Evolutionary conservation across 2,113 vertebrate species (phyloP).

Genomic region (Nanorana parkeri): DNA sequence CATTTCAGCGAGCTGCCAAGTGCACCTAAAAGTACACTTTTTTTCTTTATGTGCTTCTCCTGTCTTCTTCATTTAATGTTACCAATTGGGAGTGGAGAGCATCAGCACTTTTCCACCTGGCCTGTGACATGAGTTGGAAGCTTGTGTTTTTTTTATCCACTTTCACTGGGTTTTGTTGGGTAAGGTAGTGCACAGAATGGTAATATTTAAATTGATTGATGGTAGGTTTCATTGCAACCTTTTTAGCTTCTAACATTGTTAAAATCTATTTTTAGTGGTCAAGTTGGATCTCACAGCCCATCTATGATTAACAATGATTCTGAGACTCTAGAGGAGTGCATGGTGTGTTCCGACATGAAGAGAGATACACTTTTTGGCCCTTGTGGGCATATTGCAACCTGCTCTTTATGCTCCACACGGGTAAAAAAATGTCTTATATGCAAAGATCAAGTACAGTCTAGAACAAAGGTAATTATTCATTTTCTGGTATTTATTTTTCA

Average conservation of each 20-base stretch:
- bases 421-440: slow-evolving; percentile 99
- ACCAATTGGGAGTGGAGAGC: too few relatives aligned
- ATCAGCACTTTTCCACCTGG: too few relatives aligned
- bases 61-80: too few relatives aligned
- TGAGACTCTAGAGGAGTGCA: slow-evolving; percentile 97
- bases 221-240: neutral
- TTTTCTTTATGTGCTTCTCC: too few relatives aligned
- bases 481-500: neutral
- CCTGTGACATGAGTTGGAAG: too few relatives aligned
- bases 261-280: slow-evolving; percentile 77
- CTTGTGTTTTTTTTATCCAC: too few relatives aligned
- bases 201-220: too few relatives aligned
- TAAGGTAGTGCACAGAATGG: too few relatives aligned
- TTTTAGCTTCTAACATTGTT: neutral
- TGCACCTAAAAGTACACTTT: too few relatives aligned
- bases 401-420: slow-evolving; percentile 96
- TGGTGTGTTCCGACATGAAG: slow-evolving; percentile 99
- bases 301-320: slow-evolving; percentile 94
- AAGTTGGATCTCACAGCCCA: slow-evolving; percentile 94
- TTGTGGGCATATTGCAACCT: slow-evolving; percentile 97
- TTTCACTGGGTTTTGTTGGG: too few relatives aligned
- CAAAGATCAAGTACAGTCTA: slow-evolving; percentile 98
- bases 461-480: slow-evolving; percentile 87
- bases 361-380: slow-evolving; percentile 98
- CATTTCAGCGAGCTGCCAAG: too few relatives aligned